A percentile compares a stretch with the other conserved stretches of the same genome.
Evolutionary conservation across 2,113 vertebrate species (phyloP).

Genomic region (Myxocyprinus asiaticus): DNA sequence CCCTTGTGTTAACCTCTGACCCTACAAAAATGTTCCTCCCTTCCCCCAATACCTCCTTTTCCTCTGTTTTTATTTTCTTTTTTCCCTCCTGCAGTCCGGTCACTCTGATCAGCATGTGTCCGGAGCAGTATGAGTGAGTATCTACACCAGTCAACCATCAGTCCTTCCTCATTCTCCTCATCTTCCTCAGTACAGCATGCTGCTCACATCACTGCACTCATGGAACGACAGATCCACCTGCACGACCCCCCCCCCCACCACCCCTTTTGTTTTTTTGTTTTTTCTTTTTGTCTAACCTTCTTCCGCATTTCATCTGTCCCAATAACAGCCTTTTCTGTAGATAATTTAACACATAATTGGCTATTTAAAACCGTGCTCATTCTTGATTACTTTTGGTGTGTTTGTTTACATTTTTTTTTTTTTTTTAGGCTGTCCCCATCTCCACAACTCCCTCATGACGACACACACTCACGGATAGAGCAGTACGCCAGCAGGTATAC

Average conservation of each 20-base stretch:
- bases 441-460: slow-evolving; percentile 91
- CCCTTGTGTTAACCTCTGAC: slow-evolving; percentile 38
- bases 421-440: slow-evolving; percentile 85
- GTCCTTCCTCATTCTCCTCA: slow-evolving; percentile 32
- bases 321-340: slow-evolving; percentile 56
- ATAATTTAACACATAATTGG: slow-evolving; percentile 51
- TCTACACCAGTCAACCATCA: slow-evolving; percentile 58
- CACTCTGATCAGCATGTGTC: slow-evolving; percentile 99
- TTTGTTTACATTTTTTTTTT: slow-evolving; percentile 24
- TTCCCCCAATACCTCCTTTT: slow-evolving; percentile 21
- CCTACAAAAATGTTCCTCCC: slow-evolving; percentile 29
- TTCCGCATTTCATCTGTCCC: slow-evolving; percentile 42
- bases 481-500: slow-evolving; percentile 92
- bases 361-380: slow-evolving; percentile 9
- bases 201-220: slow-evolving; percentile 51
- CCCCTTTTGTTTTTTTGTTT: slow-evolving; percentile 20
- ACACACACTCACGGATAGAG: slow-evolving; percentile 96
- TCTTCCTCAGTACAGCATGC: slow-evolving; percentile 65
- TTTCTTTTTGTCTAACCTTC: slow-evolving; percentile 21
- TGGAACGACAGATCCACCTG: slow-evolving; percentile 50
- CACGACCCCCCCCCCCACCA: slow-evolving; percentile 21
- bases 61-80: slow-evolving; percentile 43
- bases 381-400: slow-evolving; percentile 58
- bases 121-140: slow-evolving; percentile 99
- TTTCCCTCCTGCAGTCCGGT: slow-evolving; percentile 86